These are phyloP conservation scores for Hystrix cristata DNA, from an alignment of 2,113 vertebrate genomes.

Conservation along the genomic window DNA sequence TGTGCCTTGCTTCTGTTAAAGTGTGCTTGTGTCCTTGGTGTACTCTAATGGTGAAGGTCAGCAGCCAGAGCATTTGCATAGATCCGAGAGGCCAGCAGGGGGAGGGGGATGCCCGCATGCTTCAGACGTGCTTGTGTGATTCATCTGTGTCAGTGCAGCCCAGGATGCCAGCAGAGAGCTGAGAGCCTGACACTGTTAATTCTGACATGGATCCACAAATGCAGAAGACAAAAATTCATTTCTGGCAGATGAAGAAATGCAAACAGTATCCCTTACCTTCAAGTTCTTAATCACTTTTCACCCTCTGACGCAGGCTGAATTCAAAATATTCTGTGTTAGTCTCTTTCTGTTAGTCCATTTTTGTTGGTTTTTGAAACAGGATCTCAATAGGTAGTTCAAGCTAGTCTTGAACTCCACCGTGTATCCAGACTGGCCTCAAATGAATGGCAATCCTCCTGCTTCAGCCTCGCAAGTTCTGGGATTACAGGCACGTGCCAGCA, in stretches of 20 bases:
- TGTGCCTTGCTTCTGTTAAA: neutral
- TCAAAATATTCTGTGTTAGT: too few relatives aligned
- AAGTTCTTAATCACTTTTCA: too few relatives aligned
- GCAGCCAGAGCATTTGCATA: neutral
- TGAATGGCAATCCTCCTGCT: too few relatives aligned
- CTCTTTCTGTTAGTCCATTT: too few relatives aligned
- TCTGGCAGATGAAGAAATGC: neutral
- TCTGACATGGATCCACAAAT: neutral
- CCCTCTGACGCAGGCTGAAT: too few relatives aligned
- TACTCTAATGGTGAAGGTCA: neutral
- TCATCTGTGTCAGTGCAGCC: neutral
- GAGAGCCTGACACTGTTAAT: neutral
- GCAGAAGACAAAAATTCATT: neutral
- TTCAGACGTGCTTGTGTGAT: neutral
- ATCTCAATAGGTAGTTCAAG: too few relatives aligned
- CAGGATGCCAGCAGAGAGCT: neutral
- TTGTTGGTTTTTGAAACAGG: too few relatives aligned
- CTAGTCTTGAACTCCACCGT: too few relatives aligned
- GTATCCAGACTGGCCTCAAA: too few relatives aligned
- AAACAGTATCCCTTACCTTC: too few relatives aligned
- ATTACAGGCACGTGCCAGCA: too few relatives aligned
- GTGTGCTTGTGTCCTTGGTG: neutral
- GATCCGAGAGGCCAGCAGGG: rapidly evolving
- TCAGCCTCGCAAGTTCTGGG: too few relatives aligned
- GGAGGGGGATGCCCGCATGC: neutral